Evolutionary conservation across 2,888 invertebrate species (phyloP).

Genomic region (Aporophyla nigra): DNA sequence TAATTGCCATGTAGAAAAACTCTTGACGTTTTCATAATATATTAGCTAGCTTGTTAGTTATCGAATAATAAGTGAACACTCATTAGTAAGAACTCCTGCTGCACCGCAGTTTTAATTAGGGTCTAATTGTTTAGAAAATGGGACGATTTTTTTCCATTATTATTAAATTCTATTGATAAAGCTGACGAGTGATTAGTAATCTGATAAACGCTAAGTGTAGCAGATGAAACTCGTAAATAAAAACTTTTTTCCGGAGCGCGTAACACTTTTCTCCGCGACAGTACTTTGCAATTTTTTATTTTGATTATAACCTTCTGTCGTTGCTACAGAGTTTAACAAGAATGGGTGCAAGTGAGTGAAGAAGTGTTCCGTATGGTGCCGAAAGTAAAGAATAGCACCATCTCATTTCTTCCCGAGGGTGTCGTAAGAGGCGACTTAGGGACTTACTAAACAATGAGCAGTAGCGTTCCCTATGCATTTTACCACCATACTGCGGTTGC

Average conservation of each 20-base stretch:
- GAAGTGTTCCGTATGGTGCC: no score
- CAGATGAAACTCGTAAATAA: background rate
- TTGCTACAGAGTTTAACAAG: background rate
- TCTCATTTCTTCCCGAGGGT: no score
- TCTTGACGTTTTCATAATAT: slow-evolving; percentile 44
- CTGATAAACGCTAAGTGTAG: background rate
- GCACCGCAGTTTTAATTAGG: slow-evolving; percentile 24
- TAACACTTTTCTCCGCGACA: background rate
- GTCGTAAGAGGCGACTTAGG: no score
- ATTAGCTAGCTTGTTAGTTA: slow-evolving; percentile 32
- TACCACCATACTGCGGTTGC: no score
- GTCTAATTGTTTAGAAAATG: slow-evolving; percentile 12
- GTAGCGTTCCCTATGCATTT: no score
- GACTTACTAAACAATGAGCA: no score
- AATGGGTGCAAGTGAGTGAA: background rate
- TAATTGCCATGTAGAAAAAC: slow-evolving; percentile 54
- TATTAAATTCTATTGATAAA: background rate
- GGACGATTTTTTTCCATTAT: background rate
- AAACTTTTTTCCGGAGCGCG: background rate
- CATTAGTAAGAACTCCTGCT: slow-evolving; percentile 29
- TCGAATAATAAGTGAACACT: background rate
- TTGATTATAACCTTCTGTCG: background rate
- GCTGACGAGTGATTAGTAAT: background rate
- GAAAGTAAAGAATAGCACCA: no score
- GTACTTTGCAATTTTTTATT: background rate